These are phyloP conservation scores for Phortica variegata DNA, from an alignment of 1,140 invertebrate species.

Conservation along the genomic window DNA sequence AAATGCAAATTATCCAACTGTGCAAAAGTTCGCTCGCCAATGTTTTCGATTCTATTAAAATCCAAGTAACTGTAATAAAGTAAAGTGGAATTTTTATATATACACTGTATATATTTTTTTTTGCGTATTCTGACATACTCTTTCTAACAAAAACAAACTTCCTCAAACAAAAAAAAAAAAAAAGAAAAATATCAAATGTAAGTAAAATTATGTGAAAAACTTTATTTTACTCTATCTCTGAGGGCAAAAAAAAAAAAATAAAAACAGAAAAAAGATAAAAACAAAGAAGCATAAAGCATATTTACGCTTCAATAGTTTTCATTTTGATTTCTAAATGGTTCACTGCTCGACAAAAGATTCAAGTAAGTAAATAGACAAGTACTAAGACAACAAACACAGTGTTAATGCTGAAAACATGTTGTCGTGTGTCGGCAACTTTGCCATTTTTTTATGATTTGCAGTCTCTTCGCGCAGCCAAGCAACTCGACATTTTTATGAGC, in stretches of 20 bases:
- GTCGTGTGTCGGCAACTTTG: too few species aligned
- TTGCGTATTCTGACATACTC: too few species aligned
- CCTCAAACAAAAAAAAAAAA: conserved; percentile 7
- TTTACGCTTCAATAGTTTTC: conserved; percentile 42
- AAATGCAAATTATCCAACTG: conserved; percentile 56
- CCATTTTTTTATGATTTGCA: too few species aligned
- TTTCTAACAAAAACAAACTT: too few species aligned
- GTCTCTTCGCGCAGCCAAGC: too few species aligned
- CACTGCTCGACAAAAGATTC: too few species aligned
- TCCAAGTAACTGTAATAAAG: conserved; percentile 57
- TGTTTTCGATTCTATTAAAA: conserved; percentile 57
- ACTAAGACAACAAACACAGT: too few species aligned
- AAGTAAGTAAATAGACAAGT: too few species aligned
- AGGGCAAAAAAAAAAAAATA: neutral
- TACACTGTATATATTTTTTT: too few species aligned
- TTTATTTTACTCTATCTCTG: neutral
- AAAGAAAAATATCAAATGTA: neutral
- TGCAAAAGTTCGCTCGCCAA: conserved; percentile 57
- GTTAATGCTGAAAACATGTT: too few species aligned
- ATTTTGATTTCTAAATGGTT: too few species aligned
- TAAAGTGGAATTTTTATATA: conserved; percentile 22
- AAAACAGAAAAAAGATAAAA: neutral
- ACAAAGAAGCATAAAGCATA: conserved; percentile 33
- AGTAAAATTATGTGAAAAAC: neutral
- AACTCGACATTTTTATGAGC: too few species aligned